Conservation (phyloP, 2,888 invertebrate genomes). For the Tiphia femorata region DNA sequence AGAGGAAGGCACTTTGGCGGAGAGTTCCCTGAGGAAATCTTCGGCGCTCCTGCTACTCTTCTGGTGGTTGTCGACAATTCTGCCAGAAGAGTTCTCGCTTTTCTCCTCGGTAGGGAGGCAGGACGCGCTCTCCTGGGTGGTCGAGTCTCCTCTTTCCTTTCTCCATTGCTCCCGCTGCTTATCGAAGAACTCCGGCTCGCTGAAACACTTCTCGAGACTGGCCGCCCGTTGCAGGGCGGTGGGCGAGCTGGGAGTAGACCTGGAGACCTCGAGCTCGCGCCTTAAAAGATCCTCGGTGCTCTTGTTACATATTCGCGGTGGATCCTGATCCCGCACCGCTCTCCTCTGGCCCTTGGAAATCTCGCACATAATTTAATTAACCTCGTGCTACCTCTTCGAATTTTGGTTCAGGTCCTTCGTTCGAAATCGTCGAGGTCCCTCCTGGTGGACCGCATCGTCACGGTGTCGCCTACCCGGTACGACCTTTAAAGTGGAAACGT, state of each 20-base stretch:
- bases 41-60: conserved; percentile 37
- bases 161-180: conserved; percentile 36
- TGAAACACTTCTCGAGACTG: conserved; percentile 58
- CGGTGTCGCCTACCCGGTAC: no score
- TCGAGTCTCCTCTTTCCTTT: conserved; percentile 37
- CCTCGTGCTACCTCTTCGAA: no score
- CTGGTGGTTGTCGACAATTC: conserved; percentile 28
- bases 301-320: conserved; percentile 56
- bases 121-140: conserved; percentile 29
- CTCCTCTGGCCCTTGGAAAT: conserved; percentile 57
- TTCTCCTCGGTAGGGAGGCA: conserved; percentile 34
- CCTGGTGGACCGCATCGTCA: no score
- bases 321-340: conserved; percentile 61
- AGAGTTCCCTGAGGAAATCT: conserved; percentile 47
- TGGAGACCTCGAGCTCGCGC: conserved; percentile 43
- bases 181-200: conserved; percentile 54
- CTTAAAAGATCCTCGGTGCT: conserved; percentile 47
- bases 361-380: no score
- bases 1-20: conserved; percentile 51
- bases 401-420: no score
- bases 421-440: no score
- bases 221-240: conserved; percentile 47
- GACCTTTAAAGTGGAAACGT: no score
- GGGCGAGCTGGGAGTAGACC: conserved; percentile 53
- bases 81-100: background rate